Percentiles rank a stretch among this genome's conserved stretches.
Conservation (phyloP, 2,797 vertebrate genomes). For the Chromis chromis region DNA sequence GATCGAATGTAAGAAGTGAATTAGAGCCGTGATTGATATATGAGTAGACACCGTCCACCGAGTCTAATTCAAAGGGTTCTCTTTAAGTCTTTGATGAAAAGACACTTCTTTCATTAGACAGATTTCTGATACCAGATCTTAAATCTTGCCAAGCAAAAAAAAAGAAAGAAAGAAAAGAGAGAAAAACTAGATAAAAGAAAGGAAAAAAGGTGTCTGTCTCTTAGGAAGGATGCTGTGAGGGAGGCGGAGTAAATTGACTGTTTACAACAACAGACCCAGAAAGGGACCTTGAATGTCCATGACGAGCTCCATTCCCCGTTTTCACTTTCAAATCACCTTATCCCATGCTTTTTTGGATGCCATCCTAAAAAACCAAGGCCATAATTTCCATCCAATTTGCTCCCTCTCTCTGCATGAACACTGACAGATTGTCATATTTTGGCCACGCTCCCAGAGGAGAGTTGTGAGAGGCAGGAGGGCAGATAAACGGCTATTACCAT, state of each 20-base stretch:
- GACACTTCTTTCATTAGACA: constrained; percentile 46
- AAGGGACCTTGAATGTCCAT: constrained; percentile 78
- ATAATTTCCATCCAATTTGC: constrained; percentile 83
- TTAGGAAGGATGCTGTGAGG: constrained; percentile 54
- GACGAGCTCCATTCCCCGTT: constrained; percentile 62
- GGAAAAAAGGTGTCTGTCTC: constrained; percentile 61
- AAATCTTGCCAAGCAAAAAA: constrained; percentile 44
- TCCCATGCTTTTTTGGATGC: constrained; percentile 74
- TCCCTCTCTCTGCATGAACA: constrained; percentile 74
- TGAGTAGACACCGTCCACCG: constrained; percentile 24
- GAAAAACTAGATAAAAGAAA: constrained; percentile 40
- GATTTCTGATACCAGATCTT: constrained; percentile 44
- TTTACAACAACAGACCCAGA: constrained; percentile 70
- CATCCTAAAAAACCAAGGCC: constrained; percentile 80
- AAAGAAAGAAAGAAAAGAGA: constrained; percentile 44
- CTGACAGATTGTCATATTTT: constrained; percentile 85
- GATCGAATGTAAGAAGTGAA: constrained; percentile 12
- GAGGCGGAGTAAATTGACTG: constrained; percentile 69
- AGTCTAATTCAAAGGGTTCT: constrained; percentile 44
- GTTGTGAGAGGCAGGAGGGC: constrained; percentile 77
- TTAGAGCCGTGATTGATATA: constrained; percentile 33
- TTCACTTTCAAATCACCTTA: constrained; percentile 82
- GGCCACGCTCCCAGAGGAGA: constrained; percentile 81
- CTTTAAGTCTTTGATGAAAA: constrained; percentile 49
- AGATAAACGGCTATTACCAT: constrained; percentile 82